Evolutionary conservation across 2,888 invertebrate species (phyloP), one percentile per base, ranked within the genome.

Genomic region (Mesorhabditis spiculigera): DNA sequence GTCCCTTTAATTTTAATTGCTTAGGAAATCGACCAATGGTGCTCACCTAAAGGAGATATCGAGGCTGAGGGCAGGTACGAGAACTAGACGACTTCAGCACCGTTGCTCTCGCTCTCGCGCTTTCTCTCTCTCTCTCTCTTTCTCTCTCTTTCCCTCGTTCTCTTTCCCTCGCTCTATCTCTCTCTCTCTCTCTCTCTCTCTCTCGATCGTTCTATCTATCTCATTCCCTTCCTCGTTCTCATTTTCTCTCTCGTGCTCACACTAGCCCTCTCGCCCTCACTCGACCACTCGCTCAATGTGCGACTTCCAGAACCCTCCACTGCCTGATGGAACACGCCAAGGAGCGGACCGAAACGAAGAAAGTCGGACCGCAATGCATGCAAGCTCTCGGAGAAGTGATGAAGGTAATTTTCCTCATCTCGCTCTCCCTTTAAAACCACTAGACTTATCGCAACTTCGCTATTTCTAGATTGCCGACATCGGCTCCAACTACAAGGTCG

Each of bases 401-500:
- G 16, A 80, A 80, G 68, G 78, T 78, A 58, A 42, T 28, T 28
- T 28, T 28, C 28, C 28, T 3, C 28, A 28, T 28, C 1, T 28
- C 28, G 28, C 28, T 28, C 28, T 3, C 28, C 28, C 28, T 28
- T 28, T 28, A 28, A 28, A 28, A 28, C 28, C 28, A 28, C 28
- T 28, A 28, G 28, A 3, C 28, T 28, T 28, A 28, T 28, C 28
- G 1, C 28, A 28, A 28, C 28, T 28, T 28, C 28, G 28, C 28
- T 16, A 28, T 3, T 67, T 67, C 62, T 62, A 92, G 87, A 91
- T 93, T 82, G 91, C 93, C 5, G 95, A 97, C 87, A 92, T 91
- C n/a, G 95, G 93, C 0, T 93, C 93, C 87, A 94, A 96, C 87
- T 95, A 95, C 93, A 90, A 93, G 80, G 93, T 96, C 0, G 97